These are phyloP conservation scores for Ceratosolen solmsi DNA, from an alignment of 1,140 invertebrate genomes.

Conservation along the genomic window DNA sequence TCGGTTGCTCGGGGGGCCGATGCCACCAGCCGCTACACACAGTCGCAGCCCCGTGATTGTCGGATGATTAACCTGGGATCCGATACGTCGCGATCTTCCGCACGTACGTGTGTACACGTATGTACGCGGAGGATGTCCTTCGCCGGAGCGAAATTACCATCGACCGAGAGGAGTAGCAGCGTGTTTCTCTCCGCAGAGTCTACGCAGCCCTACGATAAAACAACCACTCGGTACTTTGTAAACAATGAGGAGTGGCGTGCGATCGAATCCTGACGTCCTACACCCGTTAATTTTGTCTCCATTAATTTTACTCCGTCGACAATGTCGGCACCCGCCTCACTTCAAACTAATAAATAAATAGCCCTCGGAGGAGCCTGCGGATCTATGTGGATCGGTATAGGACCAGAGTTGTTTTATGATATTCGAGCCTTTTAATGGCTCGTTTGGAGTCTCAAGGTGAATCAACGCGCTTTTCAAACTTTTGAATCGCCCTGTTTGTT, in stretches of 20 bases:
- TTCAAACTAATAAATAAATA: background rate
- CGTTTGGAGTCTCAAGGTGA: too few species aligned
- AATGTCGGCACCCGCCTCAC: background rate
- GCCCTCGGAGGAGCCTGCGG: too few species aligned
- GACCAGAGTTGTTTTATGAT: too few species aligned
- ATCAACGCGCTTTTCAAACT: too few species aligned
- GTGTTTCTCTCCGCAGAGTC: background rate
- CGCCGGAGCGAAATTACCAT: background rate
- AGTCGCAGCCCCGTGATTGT: background rate
- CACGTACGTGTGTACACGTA: background rate
- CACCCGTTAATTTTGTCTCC: background rate
- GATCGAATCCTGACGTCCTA: background rate
- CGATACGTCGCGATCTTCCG: background rate
- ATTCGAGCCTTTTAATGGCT: too few species aligned
- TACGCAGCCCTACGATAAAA: background rate
- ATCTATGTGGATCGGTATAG: too few species aligned
- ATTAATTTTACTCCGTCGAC: too few species aligned
- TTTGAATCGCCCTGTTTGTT: too few species aligned
- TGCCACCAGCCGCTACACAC: background rate
- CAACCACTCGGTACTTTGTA: background rate
- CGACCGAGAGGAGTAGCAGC: background rate
- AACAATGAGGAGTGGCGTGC: conserved; percentile 11
- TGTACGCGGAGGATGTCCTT: background rate
- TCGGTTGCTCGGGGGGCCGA: background rate
- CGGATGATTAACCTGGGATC: background rate